Evolutionary conservation across 2,797 vertebrate genomes (phyloP), one percentile per base, ranked within the genome.

Genomic region (Xiphophorus birchmanni): DNA sequence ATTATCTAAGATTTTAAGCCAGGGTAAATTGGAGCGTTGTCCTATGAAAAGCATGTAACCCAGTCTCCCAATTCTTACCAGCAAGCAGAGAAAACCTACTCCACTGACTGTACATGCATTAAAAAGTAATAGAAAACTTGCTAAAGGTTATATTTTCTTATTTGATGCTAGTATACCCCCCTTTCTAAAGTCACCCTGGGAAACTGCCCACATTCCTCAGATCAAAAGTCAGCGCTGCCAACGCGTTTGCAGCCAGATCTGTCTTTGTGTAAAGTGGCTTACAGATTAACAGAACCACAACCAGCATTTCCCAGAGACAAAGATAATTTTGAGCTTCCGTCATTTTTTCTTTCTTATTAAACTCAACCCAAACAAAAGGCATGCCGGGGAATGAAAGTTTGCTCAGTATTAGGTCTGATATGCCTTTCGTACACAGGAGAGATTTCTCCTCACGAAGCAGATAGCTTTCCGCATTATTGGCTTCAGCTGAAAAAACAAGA

Each of bases 401-500:
- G 48, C 56, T 18, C 69, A 87, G 60, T 82, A 73, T 90, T 71
- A 47, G 37, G 12, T 45, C 69, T 60, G 79, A 83, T 84, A 74
- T 54, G 78, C 80, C 77, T 82, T 87, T 81, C 63, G 79, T 79
- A 82, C 77, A 78, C 69, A 60, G 37, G 37, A 72, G 79, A 78
- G 77, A 29, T 80, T 85, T 88, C 52, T 86, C 63, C 50, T 74
- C 74, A 48, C 26, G 71, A 76, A 77, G 42, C 74, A 23, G 48
- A 86, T 58, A 79, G 52, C 80, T 69, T 74, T 74, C 52, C 58
- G 73, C 75, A 75, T 89, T 86, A 84, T 86, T 82, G 78, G 58
- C 79, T 87, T 75, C 32, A n/a, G 48, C 65, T 75, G 72, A 78
- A 76, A 80, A 74, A 78, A 82, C 69, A 74, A 29, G 65, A 84